A percentile compares a stretch with the other conserved stretches of the same genome.
These are phyloP conservation scores for Pelmatolapia mariae DNA, from an alignment of 2,113 vertebrate species.

Conservation along the genomic window DNA sequence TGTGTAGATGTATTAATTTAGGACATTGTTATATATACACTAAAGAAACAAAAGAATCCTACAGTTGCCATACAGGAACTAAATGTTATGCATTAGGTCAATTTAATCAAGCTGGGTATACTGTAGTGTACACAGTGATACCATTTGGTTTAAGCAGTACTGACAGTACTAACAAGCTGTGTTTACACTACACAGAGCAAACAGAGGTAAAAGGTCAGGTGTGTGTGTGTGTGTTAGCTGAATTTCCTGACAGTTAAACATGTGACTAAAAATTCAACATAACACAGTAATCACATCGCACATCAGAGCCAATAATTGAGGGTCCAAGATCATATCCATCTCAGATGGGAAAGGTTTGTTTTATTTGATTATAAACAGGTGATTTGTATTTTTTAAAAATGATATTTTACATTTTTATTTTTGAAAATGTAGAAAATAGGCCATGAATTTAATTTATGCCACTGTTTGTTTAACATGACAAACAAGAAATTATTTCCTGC, in stretches of 20 bases:
- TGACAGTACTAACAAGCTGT: neutral
- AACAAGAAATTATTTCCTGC: neutral
- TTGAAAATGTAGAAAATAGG: neutral
- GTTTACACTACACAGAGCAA: slow-evolving; percentile 38
- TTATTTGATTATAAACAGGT: neutral
- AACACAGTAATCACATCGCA: neutral
- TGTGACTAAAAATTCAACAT: neutral
- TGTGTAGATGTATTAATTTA: neutral
- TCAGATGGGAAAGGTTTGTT: neutral
- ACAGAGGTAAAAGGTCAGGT: neutral
- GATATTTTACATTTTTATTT: neutral
- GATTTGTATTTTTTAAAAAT: neutral
- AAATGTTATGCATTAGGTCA: neutral
- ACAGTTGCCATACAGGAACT: neutral
- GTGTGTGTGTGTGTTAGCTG: neutral
- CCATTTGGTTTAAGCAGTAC: neutral
- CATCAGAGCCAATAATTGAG: neutral
- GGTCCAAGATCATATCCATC: neutral
- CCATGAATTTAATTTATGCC: neutral
- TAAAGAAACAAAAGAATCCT: neutral
- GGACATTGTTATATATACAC: neutral
- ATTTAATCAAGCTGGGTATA: neutral
- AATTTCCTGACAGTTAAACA: neutral
- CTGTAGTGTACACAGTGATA: neutral
- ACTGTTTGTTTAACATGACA: neutral